Evolutionary conservation across 2,888 invertebrate genomes (phyloP).

Genomic region (Erebia aethiops): DNA sequence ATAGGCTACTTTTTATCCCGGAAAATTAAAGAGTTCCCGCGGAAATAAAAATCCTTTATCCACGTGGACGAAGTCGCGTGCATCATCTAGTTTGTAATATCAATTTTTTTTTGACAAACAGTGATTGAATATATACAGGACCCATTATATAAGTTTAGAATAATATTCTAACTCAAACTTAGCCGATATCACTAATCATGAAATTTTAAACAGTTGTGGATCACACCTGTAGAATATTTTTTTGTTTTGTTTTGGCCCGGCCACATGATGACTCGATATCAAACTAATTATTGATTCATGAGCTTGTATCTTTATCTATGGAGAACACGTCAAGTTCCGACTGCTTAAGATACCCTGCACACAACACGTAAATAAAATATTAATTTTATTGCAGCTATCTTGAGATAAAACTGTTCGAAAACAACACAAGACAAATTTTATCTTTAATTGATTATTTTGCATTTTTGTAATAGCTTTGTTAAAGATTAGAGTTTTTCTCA

Average conservation of each 20-base stretch:
- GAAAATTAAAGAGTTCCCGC: too few species aligned
- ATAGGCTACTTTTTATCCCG: too few species aligned
- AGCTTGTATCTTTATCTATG: slow-evolving; percentile 44
- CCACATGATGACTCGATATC: slow-evolving; percentile 47
- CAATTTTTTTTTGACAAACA: not conserved
- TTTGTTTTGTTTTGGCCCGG: slow-evolving; percentile 42
- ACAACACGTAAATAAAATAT: slow-evolving; percentile 23
- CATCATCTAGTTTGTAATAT: too few species aligned
- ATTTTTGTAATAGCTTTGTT: not conserved
- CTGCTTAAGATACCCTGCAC: slow-evolving; percentile 27
- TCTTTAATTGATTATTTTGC: slow-evolving; percentile 6
- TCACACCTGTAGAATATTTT: slow-evolving; percentile 49
- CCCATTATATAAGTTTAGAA: not conserved
- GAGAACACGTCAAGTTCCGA: slow-evolving; percentile 21
- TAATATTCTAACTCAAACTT: not conserved
- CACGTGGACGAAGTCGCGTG: too few species aligned
- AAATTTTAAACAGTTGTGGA: slow-evolving; percentile 43
- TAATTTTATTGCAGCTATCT: slow-evolving; percentile 16
- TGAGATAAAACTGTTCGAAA: slow-evolving; percentile 2
- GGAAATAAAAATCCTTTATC: too few species aligned
- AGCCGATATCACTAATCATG: slow-evolving; percentile 25
- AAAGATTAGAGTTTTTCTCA: not conserved
- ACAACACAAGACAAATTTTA: slow-evolving; percentile 7
- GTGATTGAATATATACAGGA: not conserved
- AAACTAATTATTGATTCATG: slow-evolving; percentile 50